phyloP scores from a whole-genome alignment of 2,888 invertebrate species.

The Hypsopygia costalis region DNA sequence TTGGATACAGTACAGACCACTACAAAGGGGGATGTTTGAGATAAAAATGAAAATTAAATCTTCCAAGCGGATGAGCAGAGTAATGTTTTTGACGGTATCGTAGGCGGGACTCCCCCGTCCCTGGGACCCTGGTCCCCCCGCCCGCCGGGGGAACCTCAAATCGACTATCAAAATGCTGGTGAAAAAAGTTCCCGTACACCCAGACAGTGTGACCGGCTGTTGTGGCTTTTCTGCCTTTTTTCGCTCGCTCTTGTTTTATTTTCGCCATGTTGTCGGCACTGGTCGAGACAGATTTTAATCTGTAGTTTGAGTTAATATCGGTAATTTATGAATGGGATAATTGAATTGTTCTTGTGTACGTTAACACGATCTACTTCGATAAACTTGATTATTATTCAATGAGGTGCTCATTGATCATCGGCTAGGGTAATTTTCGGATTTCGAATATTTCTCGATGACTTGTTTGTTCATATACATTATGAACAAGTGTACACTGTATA shows the following conservation, averaged over 20 bases:
- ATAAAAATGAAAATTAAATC: constrained; percentile 82
- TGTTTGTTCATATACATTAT: no score
- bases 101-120: constrained; percentile 40
- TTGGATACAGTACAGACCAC: constrained; percentile 77
- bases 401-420: no score
- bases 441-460: no score
- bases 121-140: constrained; percentile 17
- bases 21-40: constrained; percentile 81
- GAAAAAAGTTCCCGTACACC: constrained; percentile 67
- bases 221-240: constrained; percentile 45
- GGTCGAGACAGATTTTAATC: constrained; percentile 6
- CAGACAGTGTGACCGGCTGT: constrained; percentile 62
- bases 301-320: constrained; percentile 2
- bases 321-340: neutral
- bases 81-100: constrained; percentile 79
- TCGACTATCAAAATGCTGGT: constrained; percentile 77
- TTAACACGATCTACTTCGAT: neutral
- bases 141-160: constrained; percentile 56
- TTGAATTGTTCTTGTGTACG: neutral
- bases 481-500: no score
- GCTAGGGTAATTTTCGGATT: no score
- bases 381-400: neutral
- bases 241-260: constrained; percentile 44
- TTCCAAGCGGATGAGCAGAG: constrained; percentile 78
- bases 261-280: constrained; percentile 23